phyloP scores from a whole-genome alignment of 2,888 invertebrate species.

The Calliphora vomitoria region DNA sequence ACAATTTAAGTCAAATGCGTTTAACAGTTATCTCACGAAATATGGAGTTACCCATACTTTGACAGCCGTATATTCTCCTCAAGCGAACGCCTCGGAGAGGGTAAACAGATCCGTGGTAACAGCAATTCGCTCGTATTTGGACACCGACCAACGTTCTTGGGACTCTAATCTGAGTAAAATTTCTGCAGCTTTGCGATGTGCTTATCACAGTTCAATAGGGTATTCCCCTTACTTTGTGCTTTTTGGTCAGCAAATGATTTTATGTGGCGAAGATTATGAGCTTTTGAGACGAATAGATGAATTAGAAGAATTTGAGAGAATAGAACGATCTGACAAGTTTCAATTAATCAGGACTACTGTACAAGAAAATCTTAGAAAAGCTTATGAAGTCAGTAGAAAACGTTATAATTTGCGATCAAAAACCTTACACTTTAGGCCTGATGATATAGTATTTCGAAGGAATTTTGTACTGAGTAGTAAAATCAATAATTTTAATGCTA shows the following conservation, averaged over 20 bases:
- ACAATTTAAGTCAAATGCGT: slow-evolving; percentile 26
- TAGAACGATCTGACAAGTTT: not conserved
- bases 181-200: not conserved
- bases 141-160: slow-evolving; percentile 28
- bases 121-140: slow-evolving; percentile 27
- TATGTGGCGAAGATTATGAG: slow-evolving; percentile 2
- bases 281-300: no score
- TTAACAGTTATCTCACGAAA: not conserved
- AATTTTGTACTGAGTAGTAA: slow-evolving; percentile 41
- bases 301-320: no score
- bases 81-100: slow-evolving; percentile 44
- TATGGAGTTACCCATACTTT: slow-evolving; percentile 34
- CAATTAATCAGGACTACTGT: not conserved
- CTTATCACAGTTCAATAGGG: slow-evolving; percentile 29
- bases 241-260: slow-evolving; percentile 37
- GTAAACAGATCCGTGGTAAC: slow-evolving; percentile 29
- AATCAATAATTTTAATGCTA: not conserved
- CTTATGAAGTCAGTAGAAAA: no score
- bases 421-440: not conserved
- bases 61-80: slow-evolving; percentile 39
- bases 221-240: not conserved
- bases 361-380: not conserved
- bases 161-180: slow-evolving; percentile 13
- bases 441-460: slow-evolving; percentile 42
- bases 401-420: slow-evolving; percentile 5